These are phyloP conservation scores for Ophion ventricosus DNA, from an alignment of 2,888 invertebrate genomes.

Conservation along the genomic window DNA sequence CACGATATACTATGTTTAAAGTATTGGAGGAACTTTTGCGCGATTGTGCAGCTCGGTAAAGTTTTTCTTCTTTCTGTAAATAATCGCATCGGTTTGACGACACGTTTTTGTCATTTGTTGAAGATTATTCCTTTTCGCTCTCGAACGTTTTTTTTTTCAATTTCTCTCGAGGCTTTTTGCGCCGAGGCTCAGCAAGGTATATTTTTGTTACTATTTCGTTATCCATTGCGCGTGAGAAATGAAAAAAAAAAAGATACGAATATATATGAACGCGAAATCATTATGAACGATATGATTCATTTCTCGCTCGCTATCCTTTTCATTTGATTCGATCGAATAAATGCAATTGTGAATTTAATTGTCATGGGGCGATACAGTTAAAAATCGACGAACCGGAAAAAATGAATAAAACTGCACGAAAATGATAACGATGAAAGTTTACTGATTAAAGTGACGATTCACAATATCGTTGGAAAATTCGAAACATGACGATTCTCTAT, in stretches of 20 bases:
- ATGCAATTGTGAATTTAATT: too few relatives aligned
- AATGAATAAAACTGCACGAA: too few relatives aligned
- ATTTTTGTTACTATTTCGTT: not conserved
- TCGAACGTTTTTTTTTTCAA: not conserved
- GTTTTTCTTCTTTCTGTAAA: constrained; percentile 21
- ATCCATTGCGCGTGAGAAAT: not conserved
- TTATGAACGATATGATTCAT: not conserved
- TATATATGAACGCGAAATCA: too few relatives aligned
- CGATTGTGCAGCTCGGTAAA: constrained; percentile 35
- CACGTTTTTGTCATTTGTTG: constrained; percentile 32
- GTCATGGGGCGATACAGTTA: too few relatives aligned
- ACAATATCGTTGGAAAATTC: too few relatives aligned
- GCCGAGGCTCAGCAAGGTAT: too few relatives aligned
- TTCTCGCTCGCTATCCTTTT: not conserved
- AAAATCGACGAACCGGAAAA: too few relatives aligned
- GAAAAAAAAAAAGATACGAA: too few relatives aligned
- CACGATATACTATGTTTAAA: constrained; percentile 3
- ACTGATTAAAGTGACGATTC: too few relatives aligned
- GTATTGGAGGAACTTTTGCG: constrained; percentile 49
- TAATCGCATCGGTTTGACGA: constrained; percentile 34
- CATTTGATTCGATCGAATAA: too few relatives aligned
- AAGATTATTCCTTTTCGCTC: constrained; percentile 23
- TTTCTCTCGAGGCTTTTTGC: not conserved
- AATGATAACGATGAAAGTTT: too few relatives aligned
- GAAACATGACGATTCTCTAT: too few relatives aligned